These are phyloP conservation scores for Ailuropoda melanoleuca DNA, from an alignment of 2,113 vertebrate species.

Conservation along the genomic window DNA sequence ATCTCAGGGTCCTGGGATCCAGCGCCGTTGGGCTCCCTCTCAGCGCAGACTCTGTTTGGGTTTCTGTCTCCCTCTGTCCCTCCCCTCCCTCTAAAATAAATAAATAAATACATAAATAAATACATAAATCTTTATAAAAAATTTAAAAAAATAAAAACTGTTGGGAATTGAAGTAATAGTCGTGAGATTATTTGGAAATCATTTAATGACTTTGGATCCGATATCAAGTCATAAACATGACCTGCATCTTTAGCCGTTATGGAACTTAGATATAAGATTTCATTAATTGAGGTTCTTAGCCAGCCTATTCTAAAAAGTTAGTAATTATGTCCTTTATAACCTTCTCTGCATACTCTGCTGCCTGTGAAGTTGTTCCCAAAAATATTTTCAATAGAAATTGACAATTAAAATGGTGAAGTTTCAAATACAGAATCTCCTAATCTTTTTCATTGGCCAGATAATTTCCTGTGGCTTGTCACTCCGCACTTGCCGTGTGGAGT, in stretches of 20 bases:
- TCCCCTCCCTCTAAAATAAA: not conserved
- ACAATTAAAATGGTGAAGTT: not conserved
- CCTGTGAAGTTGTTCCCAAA: not conserved
- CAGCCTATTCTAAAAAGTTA: not conserved
- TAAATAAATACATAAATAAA: not conserved
- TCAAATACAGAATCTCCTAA: not conserved
- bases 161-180: not conserved
- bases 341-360: not conserved
- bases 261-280: constrained; percentile 10
- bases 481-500: not conserved
- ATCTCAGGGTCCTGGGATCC: not conserved
- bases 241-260: not conserved
- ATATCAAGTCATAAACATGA: not conserved
- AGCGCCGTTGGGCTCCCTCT: not conserved
- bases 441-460: not conserved
- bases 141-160: not conserved
- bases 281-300: not conserved
- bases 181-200: not conserved
- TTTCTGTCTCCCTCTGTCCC: not conserved
- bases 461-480: not conserved
- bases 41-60: not conserved
- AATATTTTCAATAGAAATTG: not conserved
- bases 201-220: not conserved
- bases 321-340: not conserved
- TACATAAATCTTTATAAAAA: not conserved